These are phyloP conservation scores for Danio rerio DNA, from an alignment of 2,113 vertebrate species.

Conservation along the genomic window GRCz12tu NC_133188.1:11769001-11769500, in stretches of 20 bases:
- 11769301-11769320: too few species aligned
- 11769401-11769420: too few species aligned
- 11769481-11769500: too few species aligned
- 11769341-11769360: too few species aligned
- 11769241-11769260: background rate
- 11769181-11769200: background rate
- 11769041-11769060: background rate
- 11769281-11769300: background rate
- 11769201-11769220: background rate
- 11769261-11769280: too few species aligned
- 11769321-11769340: too few species aligned
- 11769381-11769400: too few species aligned
- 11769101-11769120: background rate
- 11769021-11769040: background rate
- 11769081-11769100: background rate
- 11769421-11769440: too few species aligned
- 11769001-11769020: background rate
- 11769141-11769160: background rate
- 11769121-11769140: background rate
- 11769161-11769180: background rate
- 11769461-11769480: too few species aligned
- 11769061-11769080: background rate
- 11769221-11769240: background rate
- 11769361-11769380: too few species aligned
- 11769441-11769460: too few species aligned